A percentile compares a stretch with the other conserved stretches of the same genome.
Conservation (phyloP, 2,797 vertebrate genomes). For the Aphelocoma californica region DNA sequence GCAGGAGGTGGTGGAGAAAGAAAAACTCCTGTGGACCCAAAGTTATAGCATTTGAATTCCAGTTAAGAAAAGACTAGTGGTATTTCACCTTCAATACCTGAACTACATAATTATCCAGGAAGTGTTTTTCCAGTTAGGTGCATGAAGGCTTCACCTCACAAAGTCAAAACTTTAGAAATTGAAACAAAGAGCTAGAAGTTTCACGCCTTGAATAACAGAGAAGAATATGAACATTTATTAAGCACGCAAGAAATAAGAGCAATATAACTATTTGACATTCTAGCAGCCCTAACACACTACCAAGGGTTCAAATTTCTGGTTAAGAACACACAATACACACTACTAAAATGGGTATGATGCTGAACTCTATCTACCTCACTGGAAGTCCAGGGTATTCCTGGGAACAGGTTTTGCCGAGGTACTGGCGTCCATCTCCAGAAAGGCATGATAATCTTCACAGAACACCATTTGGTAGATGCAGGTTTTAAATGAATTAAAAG, state of each 20-base stretch:
- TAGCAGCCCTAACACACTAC: background rate
- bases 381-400: conserved; percentile 33
- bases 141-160: background rate
- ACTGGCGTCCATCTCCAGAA: conserved; percentile 55
- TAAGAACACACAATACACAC: background rate
- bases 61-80: background rate
- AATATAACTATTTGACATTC: background rate
- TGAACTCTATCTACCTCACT: background rate
- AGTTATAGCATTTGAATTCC: background rate
- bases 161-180: background rate
- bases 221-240: background rate
- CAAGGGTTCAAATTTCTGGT: background rate
- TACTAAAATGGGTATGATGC: background rate
- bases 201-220: background rate
- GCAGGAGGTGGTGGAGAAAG: fast-evolving
- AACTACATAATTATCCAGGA: background rate
- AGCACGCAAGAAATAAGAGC: background rate
- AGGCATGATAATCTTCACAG: conserved; percentile 42
- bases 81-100: background rate
- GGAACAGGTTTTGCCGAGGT: conserved; percentile 58
- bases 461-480: conserved; percentile 20
- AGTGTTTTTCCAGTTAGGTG: background rate
- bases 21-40: background rate
- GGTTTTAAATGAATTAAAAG: conserved; percentile 64
- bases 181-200: background rate